These are phyloP conservation scores for Microplitis manilae DNA, from an alignment of 2,888 invertebrate species.

Conservation along the genomic window DNA sequence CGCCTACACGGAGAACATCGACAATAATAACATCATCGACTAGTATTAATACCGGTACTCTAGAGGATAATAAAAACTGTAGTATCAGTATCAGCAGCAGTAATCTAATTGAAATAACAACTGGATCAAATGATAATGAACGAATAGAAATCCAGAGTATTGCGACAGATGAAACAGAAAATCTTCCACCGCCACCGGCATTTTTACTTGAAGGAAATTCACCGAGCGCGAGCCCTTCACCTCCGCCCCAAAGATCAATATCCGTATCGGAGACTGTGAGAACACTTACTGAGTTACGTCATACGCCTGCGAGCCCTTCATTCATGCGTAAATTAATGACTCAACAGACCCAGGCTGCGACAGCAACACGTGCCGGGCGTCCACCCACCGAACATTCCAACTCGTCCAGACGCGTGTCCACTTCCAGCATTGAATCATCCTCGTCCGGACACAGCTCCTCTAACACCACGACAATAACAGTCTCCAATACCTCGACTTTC, in stretches of 20 bases:
- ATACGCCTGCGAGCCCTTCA: constrained; percentile 89
- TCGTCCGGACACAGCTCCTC: constrained; percentile 23
- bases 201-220: constrained; percentile 78
- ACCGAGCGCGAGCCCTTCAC: constrained; percentile 61
- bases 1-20: constrained; percentile 86
- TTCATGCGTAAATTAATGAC: constrained; percentile 74
- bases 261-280: constrained; percentile 89
- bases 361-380: constrained; percentile 33
- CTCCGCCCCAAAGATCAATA: constrained; percentile 65
- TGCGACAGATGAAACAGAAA: constrained; percentile 72
- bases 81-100: background rate
- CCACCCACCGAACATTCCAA: constrained; percentile 42
- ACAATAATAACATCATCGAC: constrained; percentile 72
- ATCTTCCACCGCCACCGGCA: constrained; percentile 84
- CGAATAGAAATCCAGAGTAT: constrained; percentile 45
- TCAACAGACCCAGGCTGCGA: constrained; percentile 33
- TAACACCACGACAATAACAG: background rate
- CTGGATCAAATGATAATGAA: constrained; percentile 47
- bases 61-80: constrained; percentile 42
- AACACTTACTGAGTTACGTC: constrained; percentile 86
- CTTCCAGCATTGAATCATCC: constrained; percentile 45
- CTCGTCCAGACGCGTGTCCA: constrained; percentile 44
- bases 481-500: constrained; percentile 66
- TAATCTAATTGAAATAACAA: no score
- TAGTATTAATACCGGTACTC: constrained; percentile 15